Conservation (phyloP, 2,888 invertebrate genomes). For the Operophtera brumata region DNA sequence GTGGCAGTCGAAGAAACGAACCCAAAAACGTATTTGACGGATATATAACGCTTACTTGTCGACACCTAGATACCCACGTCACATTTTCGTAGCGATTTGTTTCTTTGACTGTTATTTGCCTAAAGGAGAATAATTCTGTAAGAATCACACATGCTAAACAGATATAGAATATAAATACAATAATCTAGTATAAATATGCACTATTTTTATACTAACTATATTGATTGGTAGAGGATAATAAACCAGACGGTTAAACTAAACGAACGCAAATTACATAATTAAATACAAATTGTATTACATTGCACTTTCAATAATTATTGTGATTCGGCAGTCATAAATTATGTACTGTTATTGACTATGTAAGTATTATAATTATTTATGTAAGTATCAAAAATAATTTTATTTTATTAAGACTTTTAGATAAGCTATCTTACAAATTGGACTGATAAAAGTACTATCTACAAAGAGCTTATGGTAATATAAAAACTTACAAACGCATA, state of each 20-base stretch:
- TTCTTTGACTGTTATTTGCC: neutral
- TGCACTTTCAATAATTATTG: conserved; percentile 49
- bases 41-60: too few species aligned
- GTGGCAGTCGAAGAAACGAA: neutral
- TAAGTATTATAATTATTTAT: conserved; percentile 46
- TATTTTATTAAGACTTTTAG: conserved; percentile 42
- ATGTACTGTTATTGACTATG: conserved; percentile 48
- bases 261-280: conserved; percentile 39
- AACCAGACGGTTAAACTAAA: conserved; percentile 25
- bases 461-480: conserved; percentile 20
- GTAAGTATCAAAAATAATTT: conserved; percentile 71
- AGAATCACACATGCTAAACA: too few species aligned
- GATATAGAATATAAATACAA: conserved; percentile 3
- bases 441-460: conserved; percentile 42
- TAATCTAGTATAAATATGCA: conserved; percentile 5
- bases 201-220: conserved; percentile 10
- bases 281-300: conserved; percentile 34
- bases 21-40: too few species aligned
- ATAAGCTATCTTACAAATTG: conserved; percentile 51
- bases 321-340: conserved; percentile 45
- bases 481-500: conserved; percentile 1
- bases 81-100: neutral
- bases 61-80: too few species aligned
- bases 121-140: neutral
- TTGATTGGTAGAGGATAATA: neutral